phyloP scores from a whole-genome alignment of 2,113 vertebrate species.

The Pelmatolapia mariae region DNA sequence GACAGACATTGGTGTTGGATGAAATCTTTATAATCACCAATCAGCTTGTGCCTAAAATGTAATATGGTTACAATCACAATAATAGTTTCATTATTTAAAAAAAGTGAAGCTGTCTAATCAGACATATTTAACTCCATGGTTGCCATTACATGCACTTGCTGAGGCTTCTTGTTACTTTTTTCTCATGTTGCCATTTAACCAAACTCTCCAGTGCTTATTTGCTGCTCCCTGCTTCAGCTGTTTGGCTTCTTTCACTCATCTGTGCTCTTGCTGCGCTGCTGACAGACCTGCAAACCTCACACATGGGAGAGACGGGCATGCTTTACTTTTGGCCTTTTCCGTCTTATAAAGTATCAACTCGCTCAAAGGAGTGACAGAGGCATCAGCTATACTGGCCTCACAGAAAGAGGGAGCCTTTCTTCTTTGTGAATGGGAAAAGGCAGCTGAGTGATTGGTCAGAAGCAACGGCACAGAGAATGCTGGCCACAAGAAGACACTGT shows the following conservation, averaged over 20 bases:
- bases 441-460: conserved; percentile 45
- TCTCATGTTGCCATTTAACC: neutral
- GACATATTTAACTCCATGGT: neutral
- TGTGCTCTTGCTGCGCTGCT: conserved; percentile 17
- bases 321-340: conserved; percentile 19
- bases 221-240: neutral
- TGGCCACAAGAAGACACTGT: neutral
- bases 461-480: neutral
- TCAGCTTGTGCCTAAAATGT: neutral
- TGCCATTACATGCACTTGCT: neutral
- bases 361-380: conserved; percentile 36
- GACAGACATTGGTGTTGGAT: neutral
- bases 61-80: neutral
- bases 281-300: conserved; percentile 56
- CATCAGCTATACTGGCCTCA: conserved; percentile 25
- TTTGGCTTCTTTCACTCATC: conserved; percentile 49
- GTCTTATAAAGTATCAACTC: conserved; percentile 24
- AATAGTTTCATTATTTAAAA: neutral
- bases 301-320: conserved; percentile 11
- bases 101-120: neutral
- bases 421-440: conserved; percentile 6
- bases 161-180: neutral
- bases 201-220: neutral
- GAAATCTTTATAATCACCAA: neutral
- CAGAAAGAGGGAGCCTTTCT: neutral